Evolutionary conservation across 2,113 vertebrate species (phyloP).

Genomic region (Tinamus guttatus): DNA sequence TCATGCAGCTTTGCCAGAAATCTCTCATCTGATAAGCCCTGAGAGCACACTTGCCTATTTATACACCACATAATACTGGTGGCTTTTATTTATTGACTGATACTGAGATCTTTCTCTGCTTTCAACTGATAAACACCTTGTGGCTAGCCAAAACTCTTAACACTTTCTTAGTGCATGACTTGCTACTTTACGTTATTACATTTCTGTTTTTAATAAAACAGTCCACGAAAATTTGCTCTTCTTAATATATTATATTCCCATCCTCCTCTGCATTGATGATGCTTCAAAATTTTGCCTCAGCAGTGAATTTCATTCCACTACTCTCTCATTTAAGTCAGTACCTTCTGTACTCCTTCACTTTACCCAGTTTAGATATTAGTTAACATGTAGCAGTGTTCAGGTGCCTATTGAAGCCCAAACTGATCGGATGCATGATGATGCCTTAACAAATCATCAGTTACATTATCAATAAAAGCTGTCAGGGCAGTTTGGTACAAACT

Average conservation of each 20-base stretch:
- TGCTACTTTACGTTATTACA: neutral
- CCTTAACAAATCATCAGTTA: neutral
- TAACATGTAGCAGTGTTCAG: neutral
- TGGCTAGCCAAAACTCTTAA: neutral
- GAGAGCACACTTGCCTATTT: slow-evolving; percentile 20
- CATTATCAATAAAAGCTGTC: accelerated
- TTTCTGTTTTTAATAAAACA: neutral
- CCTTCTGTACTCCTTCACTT: neutral
- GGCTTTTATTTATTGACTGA: slow-evolving; percentile 24
- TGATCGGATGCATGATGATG: neutral
- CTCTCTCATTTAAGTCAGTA: neutral
- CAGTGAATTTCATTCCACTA: neutral
- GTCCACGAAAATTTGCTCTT: neutral
- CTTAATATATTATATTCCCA: neutral
- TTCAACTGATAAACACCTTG: slow-evolving; percentile 4
- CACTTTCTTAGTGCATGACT: neutral
- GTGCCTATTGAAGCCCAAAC: neutral
- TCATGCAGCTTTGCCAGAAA: slow-evolving; percentile 23
- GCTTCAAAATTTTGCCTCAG: neutral
- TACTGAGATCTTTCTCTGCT: slow-evolving; percentile 5
- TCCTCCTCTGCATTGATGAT: slow-evolving; percentile 6
- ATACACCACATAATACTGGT: neutral
- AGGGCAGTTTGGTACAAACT: neutral
- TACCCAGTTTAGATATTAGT: neutral
- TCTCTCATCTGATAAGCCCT: neutral